Percentiles rank a stretch among this genome's conserved stretches.
Conservation (phyloP, 2,113 vertebrate species). For the Arizona elegans region DNA sequence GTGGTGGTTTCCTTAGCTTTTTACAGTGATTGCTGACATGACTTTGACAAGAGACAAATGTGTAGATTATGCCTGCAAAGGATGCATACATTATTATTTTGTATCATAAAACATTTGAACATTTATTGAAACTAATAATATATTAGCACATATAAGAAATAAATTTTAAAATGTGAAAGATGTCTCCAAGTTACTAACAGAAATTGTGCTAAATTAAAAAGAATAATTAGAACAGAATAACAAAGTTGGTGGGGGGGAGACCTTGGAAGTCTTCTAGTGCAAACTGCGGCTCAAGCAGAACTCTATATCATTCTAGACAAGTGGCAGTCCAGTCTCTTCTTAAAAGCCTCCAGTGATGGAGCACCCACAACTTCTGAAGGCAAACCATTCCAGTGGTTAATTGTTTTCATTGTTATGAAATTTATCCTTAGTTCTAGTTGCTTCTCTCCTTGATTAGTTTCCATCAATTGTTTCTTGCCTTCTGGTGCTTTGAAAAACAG, state of each 20-base stretch:
- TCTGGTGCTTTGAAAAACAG: neutral
- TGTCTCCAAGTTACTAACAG: neutral
- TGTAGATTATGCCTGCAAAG: accelerated
- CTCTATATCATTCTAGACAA: neutral
- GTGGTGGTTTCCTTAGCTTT: slow-evolving; percentile 49
- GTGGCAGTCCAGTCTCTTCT: neutral
- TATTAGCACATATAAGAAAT: neutral
- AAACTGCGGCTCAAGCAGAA: neutral
- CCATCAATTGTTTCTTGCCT: neutral
- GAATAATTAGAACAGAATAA: neutral
- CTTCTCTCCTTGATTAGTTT: neutral
- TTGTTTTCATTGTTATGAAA: neutral
- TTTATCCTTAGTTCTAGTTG: neutral
- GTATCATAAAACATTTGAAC: neutral
- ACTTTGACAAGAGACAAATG: slow-evolving; percentile 30
- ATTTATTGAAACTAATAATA: neutral
- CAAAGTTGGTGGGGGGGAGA: neutral
- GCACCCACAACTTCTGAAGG: neutral
- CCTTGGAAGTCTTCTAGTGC: neutral
- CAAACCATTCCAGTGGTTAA: neutral
- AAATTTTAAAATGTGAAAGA: neutral
- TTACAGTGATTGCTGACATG: slow-evolving; percentile 40
- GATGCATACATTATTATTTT: neutral
- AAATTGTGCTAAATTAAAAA: neutral
- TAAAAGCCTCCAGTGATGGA: neutral